Conservation (phyloP, 2,888 invertebrate genomes). For the Icerya purchasi region DNA sequence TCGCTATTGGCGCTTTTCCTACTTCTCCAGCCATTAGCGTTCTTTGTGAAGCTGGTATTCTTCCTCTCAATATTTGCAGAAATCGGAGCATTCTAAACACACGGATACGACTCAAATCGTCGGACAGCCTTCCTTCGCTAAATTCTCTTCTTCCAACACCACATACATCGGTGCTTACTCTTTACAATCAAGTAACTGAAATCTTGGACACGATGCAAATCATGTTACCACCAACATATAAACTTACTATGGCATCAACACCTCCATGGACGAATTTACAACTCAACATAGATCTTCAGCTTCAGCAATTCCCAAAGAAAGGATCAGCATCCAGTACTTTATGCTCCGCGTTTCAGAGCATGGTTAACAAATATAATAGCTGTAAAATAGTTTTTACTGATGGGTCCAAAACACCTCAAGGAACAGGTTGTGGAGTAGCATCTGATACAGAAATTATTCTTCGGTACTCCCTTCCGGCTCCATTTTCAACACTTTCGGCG, state of each 20-base stretch:
- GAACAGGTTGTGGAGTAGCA: neutral
- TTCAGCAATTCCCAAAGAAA: no score
- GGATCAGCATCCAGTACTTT: no score
- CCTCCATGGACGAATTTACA: neutral
- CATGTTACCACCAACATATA: neutral
- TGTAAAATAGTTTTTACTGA: neutral
- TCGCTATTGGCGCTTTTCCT: neutral
- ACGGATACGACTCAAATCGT: neutral
- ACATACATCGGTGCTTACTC: neutral
- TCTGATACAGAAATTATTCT: neutral
- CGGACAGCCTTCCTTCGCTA: neutral
- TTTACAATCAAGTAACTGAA: neutral
- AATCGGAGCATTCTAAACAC: neutral
- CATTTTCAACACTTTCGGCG: neutral
- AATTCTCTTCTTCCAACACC: neutral
- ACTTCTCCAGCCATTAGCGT: neutral
- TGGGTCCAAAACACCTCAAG: neutral
- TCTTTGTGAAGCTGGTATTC: neutral
- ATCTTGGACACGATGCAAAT: neutral
- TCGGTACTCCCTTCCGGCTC: neutral
- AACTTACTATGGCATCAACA: neutral
- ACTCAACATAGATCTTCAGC: neutral
- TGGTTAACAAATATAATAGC: neutral
- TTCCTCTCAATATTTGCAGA: neutral
- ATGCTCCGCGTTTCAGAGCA: no score